Evolutionary conservation across 2,113 vertebrate genomes (phyloP).

Genomic region (Vanacampus margaritifer): DNA sequence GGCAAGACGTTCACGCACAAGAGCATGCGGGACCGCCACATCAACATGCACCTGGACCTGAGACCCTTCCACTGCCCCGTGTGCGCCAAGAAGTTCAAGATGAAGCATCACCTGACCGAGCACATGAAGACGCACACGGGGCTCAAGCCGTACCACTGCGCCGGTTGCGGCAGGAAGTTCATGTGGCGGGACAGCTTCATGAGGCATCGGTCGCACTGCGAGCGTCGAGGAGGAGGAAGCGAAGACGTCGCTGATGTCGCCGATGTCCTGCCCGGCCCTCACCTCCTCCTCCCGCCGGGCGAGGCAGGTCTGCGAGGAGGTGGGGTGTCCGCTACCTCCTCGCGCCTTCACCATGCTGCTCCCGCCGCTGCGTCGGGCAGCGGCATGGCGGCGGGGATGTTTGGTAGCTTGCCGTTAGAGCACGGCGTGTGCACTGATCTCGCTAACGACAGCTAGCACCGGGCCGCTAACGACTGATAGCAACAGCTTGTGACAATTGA

Average conservation of each 20-base stretch:
- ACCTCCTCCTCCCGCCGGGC: slow-evolving; percentile 49
- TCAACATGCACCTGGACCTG: slow-evolving; percentile 95
- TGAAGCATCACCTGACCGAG: slow-evolving; percentile 94
- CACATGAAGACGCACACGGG: slow-evolving; percentile 96
- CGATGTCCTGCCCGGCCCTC: slow-evolving; percentile 52
- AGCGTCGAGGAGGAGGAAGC: slow-evolving; percentile 66
- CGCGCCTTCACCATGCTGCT: slow-evolving; percentile 53
- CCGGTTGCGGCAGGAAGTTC: slow-evolving; percentile 85
- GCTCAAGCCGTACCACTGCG: slow-evolving; percentile 88
- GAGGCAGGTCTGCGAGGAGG: slow-evolving; percentile 56
- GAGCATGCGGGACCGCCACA: slow-evolving; percentile 89
- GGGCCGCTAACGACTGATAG: background rate
- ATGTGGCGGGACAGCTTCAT: slow-evolving; percentile 96
- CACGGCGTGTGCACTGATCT: slow-evolving; percentile 57
- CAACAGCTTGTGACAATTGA: background rate
- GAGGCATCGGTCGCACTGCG: slow-evolving; percentile 86
- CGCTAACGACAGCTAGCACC: slow-evolving; percentile 44
- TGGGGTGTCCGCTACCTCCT: slow-evolving; percentile 19
- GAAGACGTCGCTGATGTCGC: slow-evolving; percentile 42
- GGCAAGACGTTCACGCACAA: slow-evolving; percentile 91
- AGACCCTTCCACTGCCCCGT: slow-evolving; percentile 89
- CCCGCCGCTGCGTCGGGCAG: slow-evolving; percentile 14
- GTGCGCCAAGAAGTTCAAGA: slow-evolving; percentile 92
- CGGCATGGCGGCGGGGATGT: slow-evolving; percentile 42
- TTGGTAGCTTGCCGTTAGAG: slow-evolving; percentile 50